These are phyloP conservation scores for Epicauta chinensis DNA, from an alignment of 1,140 invertebrate species.

Conservation along the genomic window DNA sequence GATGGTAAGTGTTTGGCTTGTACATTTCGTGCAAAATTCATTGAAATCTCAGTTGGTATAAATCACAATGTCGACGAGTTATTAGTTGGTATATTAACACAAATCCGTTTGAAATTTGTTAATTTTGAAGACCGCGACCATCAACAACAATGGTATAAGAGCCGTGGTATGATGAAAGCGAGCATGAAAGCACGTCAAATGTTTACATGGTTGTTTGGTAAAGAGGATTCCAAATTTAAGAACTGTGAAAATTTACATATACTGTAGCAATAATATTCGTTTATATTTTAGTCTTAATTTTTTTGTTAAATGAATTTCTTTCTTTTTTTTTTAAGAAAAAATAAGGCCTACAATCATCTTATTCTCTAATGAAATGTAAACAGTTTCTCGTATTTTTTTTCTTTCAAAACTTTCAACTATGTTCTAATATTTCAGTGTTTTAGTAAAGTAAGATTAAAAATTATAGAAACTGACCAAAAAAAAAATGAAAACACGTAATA, in stretches of 20 bases:
- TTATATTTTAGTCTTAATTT: not conserved
- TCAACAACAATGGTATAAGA: constrained; percentile 72
- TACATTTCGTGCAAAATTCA: constrained; percentile 79
- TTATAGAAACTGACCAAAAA: too few species aligned
- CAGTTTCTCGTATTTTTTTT: too few species aligned
- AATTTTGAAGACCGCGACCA: constrained; percentile 54
- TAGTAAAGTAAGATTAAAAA: too few species aligned
- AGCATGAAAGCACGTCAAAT: constrained; percentile 85
- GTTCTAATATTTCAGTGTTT: too few species aligned
- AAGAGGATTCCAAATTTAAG: constrained; percentile 84
- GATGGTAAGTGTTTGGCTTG: constrained; percentile 83
- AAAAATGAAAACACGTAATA: too few species aligned
- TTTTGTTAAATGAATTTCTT: not conserved
- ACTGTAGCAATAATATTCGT: constrained; percentile 48
- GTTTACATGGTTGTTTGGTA: constrained; percentile 84
- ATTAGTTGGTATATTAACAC: constrained; percentile 72
- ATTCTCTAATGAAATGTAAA: not conserved
- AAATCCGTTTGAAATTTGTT: constrained; percentile 70
- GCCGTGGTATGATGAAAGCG: constrained; percentile 69
- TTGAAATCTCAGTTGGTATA: constrained; percentile 83
- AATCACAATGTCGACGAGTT: constrained; percentile 88
- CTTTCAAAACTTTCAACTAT: too few species aligned
- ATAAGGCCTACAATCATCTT: not conserved
- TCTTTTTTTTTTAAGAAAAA: not conserved
- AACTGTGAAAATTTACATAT: constrained; percentile 85